Evolutionary conservation across 2,888 invertebrate species (phyloP).

Genomic region (Coelinius sp.): DNA sequence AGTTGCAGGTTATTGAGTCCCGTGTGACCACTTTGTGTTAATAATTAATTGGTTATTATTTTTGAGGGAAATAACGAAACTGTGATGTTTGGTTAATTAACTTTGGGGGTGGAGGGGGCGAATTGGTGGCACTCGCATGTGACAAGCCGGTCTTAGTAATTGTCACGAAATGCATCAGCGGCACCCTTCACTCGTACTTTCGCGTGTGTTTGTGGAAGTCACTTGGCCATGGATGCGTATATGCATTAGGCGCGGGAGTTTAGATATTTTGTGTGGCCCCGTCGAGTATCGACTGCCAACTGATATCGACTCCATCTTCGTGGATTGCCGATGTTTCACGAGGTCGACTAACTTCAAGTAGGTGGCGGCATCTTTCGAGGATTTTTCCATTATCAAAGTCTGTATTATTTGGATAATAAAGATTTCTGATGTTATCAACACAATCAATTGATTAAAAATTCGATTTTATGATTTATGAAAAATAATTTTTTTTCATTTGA

Average conservation of each 20-base stretch:
- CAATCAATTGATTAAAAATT: too few relatives aligned
- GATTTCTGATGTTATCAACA: too few relatives aligned
- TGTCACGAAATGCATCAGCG: constrained; percentile 29
- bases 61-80: background rate
- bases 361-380: background rate
- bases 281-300: constrained; percentile 25
- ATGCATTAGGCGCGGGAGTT: background rate
- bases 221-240: background rate
- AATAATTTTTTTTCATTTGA: too few relatives aligned
- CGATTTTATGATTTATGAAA: too few relatives aligned
- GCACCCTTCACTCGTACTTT: constrained; percentile 42
- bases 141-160: constrained; percentile 40
- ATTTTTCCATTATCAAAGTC: too few relatives aligned
- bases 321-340: background rate
- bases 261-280: background rate
- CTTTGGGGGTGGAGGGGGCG: background rate
- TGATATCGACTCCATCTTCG: constrained; percentile 8
- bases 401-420: too few relatives aligned
- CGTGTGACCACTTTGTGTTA: background rate
- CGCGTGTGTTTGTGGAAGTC: background rate
- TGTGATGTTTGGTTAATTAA: background rate
- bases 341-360: background rate
- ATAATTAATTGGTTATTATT: background rate
- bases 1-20: constrained; percentile 1
- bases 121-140: constrained; percentile 24